Base-by-base conservation (phyloP, 2,888 invertebrate species). In the Drosophila merina region DNA sequence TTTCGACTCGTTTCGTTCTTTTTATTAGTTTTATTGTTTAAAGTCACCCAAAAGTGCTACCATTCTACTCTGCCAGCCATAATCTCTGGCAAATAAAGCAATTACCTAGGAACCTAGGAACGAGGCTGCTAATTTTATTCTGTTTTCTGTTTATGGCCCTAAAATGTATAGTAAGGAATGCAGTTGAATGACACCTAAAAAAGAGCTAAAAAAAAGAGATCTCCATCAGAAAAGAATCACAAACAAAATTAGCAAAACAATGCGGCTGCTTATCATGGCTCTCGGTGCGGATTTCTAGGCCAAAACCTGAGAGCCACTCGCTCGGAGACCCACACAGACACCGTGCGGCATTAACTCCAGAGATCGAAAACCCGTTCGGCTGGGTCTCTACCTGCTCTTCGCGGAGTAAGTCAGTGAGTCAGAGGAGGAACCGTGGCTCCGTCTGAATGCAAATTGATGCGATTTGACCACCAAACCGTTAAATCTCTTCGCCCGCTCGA, bases 351-450 rank as follows among this genome's bases (percentile, higher is more conserved):
- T 75, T 66, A 72, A 56, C 48, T 48, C 44, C 36, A 45, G 26
- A 64, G 63, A 57, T 72, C 64, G 44, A 77, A 77, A 85, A 78
- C 72, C 68, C 69, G 78, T 77, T 82, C 63, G 30, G 49, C 47
- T 28, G 38, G 26, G 20, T 20, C 36, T 45, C 42, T 36, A 44
- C 38, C n/a, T 20, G 5, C 40, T 54, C 45, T 40, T 14, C 31
- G 45, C 12, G 48, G 28, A 56, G 60, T 60, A 14, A 60, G 36
- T 57, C 57, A 62, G 58, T 42, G 33, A 58, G 58, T 40, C 48
- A 31, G 42, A 48, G 42, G 30, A n/a, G 14, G 36, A n/a, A 14
- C 25, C 36, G 38, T 38, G 38, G 38, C 12, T 25, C 30, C 25
- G 54, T 14, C 38, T 49, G 31, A 25, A 69, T 72, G 69, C 72